These are phyloP conservation scores for Epinotia bilunana DNA, from an alignment of 2,888 invertebrate species.

Conservation along the genomic window DNA sequence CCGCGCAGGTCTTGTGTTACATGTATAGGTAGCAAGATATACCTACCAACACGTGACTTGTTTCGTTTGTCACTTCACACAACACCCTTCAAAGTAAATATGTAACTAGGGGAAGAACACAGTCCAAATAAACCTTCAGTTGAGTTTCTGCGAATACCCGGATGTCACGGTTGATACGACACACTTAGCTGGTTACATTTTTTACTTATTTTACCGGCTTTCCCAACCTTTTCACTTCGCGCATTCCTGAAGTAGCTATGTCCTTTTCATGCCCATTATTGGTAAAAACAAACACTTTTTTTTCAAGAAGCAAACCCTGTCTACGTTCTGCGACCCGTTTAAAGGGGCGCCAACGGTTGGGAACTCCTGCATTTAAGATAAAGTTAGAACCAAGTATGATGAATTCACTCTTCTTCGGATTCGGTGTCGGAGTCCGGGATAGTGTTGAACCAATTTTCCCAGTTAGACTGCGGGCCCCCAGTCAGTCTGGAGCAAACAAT, in stretches of 20 bases:
- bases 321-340: background rate
- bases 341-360: background rate
- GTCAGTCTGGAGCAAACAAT: slow-evolving; percentile 63
- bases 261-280: background rate
- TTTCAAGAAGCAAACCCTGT: too few relatives aligned
- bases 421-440: slow-evolving; percentile 85
- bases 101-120: background rate
- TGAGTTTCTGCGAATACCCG: too few relatives aligned
- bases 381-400: background rate
- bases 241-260: background rate
- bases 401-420: slow-evolving; percentile 72
- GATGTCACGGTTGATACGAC: too few relatives aligned
- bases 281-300: too few relatives aligned
- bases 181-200: too few relatives aligned
- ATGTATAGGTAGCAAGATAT: background rate
- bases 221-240: background rate
- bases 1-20: background rate
- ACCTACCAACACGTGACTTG: background rate
- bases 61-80: background rate
- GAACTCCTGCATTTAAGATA: background rate
- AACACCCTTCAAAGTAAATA: background rate
- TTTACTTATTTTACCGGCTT: background rate
- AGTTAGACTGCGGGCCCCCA: slow-evolving; percentile 81
- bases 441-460: slow-evolving; percentile 86
- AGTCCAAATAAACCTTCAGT: background rate